Evolutionary conservation across 35 echinoderm and acorn worm species (phyloP), one percentile per base, ranked within the genome.

Genomic region (Patiria miniata): DNA sequence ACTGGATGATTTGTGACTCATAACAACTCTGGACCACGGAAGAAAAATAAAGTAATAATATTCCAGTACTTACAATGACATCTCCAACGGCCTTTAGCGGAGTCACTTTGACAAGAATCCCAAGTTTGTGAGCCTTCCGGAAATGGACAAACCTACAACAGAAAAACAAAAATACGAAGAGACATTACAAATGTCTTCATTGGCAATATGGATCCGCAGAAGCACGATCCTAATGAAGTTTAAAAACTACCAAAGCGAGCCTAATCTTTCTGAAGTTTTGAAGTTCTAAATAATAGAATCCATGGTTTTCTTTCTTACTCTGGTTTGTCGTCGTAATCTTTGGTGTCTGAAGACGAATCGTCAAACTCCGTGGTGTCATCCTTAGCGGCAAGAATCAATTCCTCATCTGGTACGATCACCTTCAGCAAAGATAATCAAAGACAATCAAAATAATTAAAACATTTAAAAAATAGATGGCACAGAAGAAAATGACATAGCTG

Each of bases 281-380:
- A 47, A 47, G 42, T 47, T 47, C 42, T 6, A 12, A 4, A 12
- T 47, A 4, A 47, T n/a, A n/a, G n/a, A n/a, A n/a, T n/a, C n/a
- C 42, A 47, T 6, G 42, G 42, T 4, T 47, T 47, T 47, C 12
- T 47, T 0, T 73, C 95, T 91, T 90, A 99, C 96, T 94, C 92
- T 79, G 96, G 68, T 23, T 99, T 94, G 52, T 98, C 96, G 50
- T 92, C 37, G 51, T 86, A 99, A 36, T 89, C 83, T 52, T 83
- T 81, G 15, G 37, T 86, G 44, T 99, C 96, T 32, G 86, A 23
- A 1, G 86, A 37, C 36, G 78, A 87, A 39, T 99, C 96, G 84
- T 99, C 96, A 80, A 86, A 99, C 33, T 99, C 96, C 21, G 96
- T 89, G 16, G 92, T 90, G 14, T 86, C 80, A 52, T 95, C 96